A percentile compares a stretch with the other conserved stretches of the same genome.
These are phyloP conservation scores for Dascyllus trimaculatus DNA, from an alignment of 2,113 vertebrate species.

Conservation along the genomic window DNA sequence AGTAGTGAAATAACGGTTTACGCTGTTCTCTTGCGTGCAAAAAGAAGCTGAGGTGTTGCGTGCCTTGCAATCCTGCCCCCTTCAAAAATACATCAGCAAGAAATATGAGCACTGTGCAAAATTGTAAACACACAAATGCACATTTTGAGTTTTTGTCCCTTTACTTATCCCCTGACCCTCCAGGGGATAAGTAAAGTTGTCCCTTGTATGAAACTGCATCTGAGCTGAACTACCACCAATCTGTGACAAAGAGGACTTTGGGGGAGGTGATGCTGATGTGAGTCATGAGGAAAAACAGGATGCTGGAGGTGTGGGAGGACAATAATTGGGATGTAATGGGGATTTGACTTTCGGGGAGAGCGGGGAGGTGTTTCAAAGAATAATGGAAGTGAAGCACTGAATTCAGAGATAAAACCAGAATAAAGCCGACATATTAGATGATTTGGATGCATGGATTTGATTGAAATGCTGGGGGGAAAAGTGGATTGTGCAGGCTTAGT, in stretches of 20 bases:
- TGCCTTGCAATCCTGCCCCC: too few species aligned
- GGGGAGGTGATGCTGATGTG: conserved; percentile 22
- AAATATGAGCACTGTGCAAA: conserved; percentile 7
- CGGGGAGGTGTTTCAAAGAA: not conserved
- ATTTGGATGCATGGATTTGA: not conserved
- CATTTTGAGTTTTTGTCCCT: not conserved
- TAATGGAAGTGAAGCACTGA: not conserved
- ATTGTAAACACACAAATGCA: not conserved
- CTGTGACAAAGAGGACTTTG: conserved; percentile 23
- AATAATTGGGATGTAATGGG: conserved; percentile 33
- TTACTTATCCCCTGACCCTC: not conserved
- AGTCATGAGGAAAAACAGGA: conserved; percentile 16
- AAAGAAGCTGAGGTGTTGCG: conserved; percentile 10
- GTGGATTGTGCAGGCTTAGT: not conserved
- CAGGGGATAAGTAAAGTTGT: conserved; percentile 1
- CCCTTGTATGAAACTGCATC: not conserved
- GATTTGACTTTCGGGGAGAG: conserved; percentile 22
- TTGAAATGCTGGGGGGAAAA: not conserved
- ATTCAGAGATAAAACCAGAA: conserved; percentile 15
- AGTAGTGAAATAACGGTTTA: conserved; percentile 21
- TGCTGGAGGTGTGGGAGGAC: conserved; percentile 28
- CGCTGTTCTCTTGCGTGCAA: conserved; percentile 1
- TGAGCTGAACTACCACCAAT: conserved; percentile 4
- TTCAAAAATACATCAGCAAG: conserved; percentile 11
- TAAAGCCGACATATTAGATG: not conserved